Conservation (phyloP, 2,888 invertebrate genomes). For the Drosophila macrospina region DNA sequence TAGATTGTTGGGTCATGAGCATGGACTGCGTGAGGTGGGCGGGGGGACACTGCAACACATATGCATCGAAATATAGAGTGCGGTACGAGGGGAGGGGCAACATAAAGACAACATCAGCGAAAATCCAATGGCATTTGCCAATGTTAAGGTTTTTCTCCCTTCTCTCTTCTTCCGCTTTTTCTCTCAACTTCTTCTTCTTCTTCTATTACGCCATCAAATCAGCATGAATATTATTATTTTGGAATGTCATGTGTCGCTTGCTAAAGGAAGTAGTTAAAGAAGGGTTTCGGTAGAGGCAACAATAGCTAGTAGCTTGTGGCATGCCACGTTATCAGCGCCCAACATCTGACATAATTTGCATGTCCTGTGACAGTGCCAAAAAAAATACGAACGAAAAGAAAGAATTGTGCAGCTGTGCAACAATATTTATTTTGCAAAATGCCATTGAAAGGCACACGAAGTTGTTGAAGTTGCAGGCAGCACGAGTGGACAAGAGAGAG, state of each 20-base stretch:
- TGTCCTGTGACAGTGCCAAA: conserved; percentile 45
- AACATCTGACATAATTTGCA: conserved; percentile 74
- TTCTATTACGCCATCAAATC: conserved; percentile 72
- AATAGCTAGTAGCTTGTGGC: conserved; percentile 58
- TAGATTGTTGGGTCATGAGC: neutral
- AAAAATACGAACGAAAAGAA: neutral
- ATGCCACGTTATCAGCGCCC: conserved; percentile 60
- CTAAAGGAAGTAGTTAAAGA: conserved; percentile 7
- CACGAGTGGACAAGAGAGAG: neutral
- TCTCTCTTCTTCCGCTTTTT: conserved; percentile 22
- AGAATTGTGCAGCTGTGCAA: conserved; percentile 51
- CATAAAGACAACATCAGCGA: conserved; percentile 68
- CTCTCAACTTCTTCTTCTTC: conserved; percentile 30
- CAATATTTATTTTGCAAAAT: conserved; percentile 68
- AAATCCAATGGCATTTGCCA: conserved; percentile 53
- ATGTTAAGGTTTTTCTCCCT: conserved; percentile 40
- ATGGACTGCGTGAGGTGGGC: neutral
- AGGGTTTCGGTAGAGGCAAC: conserved; percentile 16
- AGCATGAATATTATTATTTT: conserved; percentile 78
- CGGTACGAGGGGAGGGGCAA: neutral
- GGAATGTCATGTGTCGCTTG: conserved; percentile 57
- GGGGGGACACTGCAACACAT: neutral
- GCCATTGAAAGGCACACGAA: conserved; percentile 40
- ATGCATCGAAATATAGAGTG: neutral
- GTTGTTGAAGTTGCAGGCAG: neutral